Conservation (phyloP, 2,888 invertebrate genomes). For the Caenorhabditis virilis region DNA sequence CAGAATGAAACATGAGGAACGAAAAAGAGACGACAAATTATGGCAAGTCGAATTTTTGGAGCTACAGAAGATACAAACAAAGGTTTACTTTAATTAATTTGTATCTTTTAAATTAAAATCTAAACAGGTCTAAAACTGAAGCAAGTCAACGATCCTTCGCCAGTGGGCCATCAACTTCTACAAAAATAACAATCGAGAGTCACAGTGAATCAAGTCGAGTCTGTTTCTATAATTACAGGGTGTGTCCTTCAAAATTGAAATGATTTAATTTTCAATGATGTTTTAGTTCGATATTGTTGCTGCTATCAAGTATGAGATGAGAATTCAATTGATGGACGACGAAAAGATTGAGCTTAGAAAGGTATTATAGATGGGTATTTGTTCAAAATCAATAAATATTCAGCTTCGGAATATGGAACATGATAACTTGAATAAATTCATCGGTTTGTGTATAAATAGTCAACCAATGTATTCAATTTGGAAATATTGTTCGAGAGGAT, state of each 20-base stretch:
- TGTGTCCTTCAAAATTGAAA: too few species aligned
- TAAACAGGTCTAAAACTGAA: slow-evolving; percentile 9
- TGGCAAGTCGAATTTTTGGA: slow-evolving; percentile 42
- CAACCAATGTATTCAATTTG: slow-evolving; percentile 56
- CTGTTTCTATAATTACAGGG: too few species aligned
- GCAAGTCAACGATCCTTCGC: slow-evolving; percentile 41
- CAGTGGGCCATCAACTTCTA: slow-evolving; percentile 45
- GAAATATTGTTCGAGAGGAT: slow-evolving; percentile 58
- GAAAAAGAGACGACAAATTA: slow-evolving; percentile 35
- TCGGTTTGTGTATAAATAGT: slow-evolving; percentile 59
- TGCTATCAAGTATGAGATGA: slow-evolving; percentile 31
- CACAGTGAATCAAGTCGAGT: slow-evolving; percentile 23
- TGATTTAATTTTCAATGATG: too few species aligned
- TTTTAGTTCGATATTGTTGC: slow-evolving; percentile 36
- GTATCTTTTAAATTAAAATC: not conserved
- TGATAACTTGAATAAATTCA: slow-evolving; percentile 64
- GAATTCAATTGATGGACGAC: slow-evolving; percentile 10
- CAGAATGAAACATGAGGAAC: slow-evolving; percentile 37
- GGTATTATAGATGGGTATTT: too few species aligned
- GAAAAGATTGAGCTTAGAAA: slow-evolving; percentile 31
- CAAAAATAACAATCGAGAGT: slow-evolving; percentile 42
- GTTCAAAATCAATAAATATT: too few species aligned
- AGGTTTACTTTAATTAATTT: slow-evolving; percentile 7
- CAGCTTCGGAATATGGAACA: too few species aligned
- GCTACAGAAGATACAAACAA: slow-evolving; percentile 13